These are phyloP conservation scores for Ictalurus punctatus DNA, from an alignment of 2,113 vertebrate species.

Conservation along the genomic window DNA sequence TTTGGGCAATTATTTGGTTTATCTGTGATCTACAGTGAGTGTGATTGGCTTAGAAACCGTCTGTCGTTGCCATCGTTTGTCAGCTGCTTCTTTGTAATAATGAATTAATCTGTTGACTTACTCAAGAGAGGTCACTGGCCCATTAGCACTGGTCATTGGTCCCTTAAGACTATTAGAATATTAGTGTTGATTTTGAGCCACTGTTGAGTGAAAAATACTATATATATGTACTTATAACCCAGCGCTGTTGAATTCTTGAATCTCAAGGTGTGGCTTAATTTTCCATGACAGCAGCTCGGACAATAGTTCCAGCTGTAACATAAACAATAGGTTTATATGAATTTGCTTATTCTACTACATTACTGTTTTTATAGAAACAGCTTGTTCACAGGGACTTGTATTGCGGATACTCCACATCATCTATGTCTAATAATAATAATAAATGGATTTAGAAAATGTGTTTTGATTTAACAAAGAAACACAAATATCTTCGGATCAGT, in stretches of 20 bases:
- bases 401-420: background rate
- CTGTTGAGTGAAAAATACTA: background rate
- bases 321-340: background rate
- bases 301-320: background rate
- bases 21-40: constrained; percentile 53
- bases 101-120: constrained; percentile 15
- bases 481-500: background rate
- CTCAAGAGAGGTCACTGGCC: constrained; percentile 10
- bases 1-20: constrained; percentile 67
- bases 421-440: background rate
- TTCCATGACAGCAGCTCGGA: background rate
- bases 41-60: background rate
- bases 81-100: constrained; percentile 28
- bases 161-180: background rate
- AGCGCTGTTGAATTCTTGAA: background rate
- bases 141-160: constrained; percentile 21
- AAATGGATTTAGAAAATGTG: background rate
- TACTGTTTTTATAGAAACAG: background rate
- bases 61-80: constrained; percentile 12
- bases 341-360: background rate
- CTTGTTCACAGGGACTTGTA: background rate
- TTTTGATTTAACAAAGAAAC: too few species aligned
- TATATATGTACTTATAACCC: background rate
- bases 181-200: constrained; percentile 15
- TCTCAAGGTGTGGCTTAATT: background rate